Percentiles rank a stretch among this genome's conserved stretches.
Conservation (phyloP, 1,140 invertebrate species). For the Eubasilissa regina region DNA sequence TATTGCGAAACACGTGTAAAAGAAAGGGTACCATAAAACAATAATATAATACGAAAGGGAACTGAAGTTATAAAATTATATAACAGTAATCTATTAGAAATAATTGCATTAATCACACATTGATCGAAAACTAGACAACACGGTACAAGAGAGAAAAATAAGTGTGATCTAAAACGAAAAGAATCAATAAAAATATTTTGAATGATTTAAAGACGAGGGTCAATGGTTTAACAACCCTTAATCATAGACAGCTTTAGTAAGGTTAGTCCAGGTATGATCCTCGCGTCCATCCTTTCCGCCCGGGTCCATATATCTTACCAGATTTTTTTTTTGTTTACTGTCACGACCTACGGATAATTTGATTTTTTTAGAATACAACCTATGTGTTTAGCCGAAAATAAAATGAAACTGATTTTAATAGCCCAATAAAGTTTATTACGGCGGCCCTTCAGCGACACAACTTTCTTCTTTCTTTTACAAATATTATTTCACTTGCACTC, state of each 20-base stretch:
- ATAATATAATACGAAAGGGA: no score
- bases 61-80: no score
- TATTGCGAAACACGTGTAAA: no score
- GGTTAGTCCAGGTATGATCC: slow-evolving; percentile 16
- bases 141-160: no score
- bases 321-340: slow-evolving; percentile 32
- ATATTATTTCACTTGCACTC: slow-evolving; percentile 18
- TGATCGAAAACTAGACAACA: no score
- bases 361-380: slow-evolving; percentile 32
- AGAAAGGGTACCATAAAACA: no score
- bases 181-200: no score
- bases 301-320: slow-evolving; percentile 35
- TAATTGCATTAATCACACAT: no score
- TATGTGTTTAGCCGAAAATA: slow-evolving; percentile 43
- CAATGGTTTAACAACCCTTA: not conserved
- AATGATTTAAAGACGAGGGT: not conserved
- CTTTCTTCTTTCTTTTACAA: slow-evolving; percentile 36
- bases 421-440: slow-evolving; percentile 40
- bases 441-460: not conserved
- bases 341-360: slow-evolving; percentile 38
- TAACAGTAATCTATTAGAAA: no score
- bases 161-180: no score
- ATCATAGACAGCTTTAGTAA: not conserved
- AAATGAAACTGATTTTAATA: slow-evolving; percentile 41
- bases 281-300: not conserved